Evolutionary conservation across 2,113 vertebrate species (phyloP).

Genomic region (Oenanthe oenanthe): DNA sequence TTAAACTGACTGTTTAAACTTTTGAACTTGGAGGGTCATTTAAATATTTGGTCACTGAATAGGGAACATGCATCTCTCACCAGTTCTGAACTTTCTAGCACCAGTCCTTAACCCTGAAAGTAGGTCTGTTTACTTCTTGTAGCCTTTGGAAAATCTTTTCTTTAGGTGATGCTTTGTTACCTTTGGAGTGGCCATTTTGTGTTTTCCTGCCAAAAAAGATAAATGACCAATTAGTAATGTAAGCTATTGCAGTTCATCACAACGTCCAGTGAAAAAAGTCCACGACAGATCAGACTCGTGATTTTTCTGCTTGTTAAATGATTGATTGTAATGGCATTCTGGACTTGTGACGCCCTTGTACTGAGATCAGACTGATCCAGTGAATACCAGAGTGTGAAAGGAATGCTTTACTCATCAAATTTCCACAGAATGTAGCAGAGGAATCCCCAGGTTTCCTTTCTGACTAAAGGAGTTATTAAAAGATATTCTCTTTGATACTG

Average conservation of each 20-base stretch:
- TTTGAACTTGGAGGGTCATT: neutral
- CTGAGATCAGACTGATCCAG: neutral
- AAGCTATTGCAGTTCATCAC: neutral
- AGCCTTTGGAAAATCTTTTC: neutral
- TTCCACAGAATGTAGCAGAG: neutral
- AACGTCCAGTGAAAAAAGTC: neutral
- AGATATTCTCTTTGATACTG: neutral
- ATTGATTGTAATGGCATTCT: neutral
- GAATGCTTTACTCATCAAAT: neutral
- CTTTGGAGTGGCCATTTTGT: neutral
- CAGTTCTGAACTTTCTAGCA: neutral
- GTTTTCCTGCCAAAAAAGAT: neutral
- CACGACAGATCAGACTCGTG: rapidly evolving
- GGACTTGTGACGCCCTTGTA: neutral
- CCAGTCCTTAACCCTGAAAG: neutral
- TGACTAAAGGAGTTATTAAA: neutral
- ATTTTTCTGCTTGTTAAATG: neutral
- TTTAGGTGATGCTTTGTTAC: neutral
- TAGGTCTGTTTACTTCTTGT: neutral
- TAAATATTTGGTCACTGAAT: neutral
- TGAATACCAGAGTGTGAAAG: neutral
- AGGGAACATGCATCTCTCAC: neutral
- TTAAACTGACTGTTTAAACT: neutral
- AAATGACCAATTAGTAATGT: neutral
- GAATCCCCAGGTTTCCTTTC: neutral